A percentile compares a stretch with the other conserved stretches of the same genome.
Conservation (phyloP, 2,113 vertebrate genomes). For the Pogonocichla stellata region DNA sequence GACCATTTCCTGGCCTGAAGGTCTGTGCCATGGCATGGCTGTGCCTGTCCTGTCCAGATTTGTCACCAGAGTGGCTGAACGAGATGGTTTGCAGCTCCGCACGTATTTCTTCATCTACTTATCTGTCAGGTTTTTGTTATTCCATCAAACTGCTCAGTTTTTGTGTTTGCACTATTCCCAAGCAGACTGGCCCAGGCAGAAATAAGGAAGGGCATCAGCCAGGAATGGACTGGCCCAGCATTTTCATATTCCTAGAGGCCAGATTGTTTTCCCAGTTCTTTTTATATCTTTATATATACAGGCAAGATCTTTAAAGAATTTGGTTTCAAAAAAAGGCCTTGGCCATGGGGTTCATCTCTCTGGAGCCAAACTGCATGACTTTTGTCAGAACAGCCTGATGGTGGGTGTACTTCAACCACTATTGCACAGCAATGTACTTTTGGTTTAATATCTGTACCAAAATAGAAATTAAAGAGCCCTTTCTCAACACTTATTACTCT, state of each 20-base stretch:
- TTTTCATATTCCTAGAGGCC: background rate
- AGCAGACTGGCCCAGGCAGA: background rate
- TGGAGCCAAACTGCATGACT: rapidly evolving
- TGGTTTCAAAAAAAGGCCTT: background rate
- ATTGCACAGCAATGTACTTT: background rate
- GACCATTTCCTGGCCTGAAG: conserved; percentile 7
- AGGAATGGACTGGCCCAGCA: background rate
- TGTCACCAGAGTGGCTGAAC: rapidly evolving
- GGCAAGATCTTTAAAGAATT: background rate
- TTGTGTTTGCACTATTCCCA: background rate
- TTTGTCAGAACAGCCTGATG: rapidly evolving
- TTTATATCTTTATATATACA: background rate
- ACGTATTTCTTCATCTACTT: background rate
- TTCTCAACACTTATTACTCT: background rate
- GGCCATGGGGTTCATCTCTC: background rate
- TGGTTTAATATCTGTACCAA: background rate
- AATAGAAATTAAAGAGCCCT: background rate
- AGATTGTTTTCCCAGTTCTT: background rate
- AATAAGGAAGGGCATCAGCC: background rate
- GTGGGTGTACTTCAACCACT: background rate
- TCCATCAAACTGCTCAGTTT: background rate
- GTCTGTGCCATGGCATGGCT: rapidly evolving
- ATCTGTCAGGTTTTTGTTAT: background rate
- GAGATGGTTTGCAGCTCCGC: background rate
- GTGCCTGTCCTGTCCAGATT: background rate